Conservation (phyloP, 2,797 vertebrate species). For the Crypturellus tataupa region DNA sequence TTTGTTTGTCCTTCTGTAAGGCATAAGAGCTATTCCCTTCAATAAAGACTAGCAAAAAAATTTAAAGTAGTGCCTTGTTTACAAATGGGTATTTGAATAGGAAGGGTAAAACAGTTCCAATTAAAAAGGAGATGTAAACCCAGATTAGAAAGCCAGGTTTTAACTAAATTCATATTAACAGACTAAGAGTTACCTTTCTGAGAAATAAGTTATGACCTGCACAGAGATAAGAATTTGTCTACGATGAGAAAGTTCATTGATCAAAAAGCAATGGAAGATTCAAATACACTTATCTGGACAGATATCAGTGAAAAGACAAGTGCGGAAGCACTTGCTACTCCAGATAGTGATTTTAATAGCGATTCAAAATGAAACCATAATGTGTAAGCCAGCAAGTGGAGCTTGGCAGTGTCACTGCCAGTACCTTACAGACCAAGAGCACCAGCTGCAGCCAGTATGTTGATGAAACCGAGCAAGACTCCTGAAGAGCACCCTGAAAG, state of each 20-base stretch:
- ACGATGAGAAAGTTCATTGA: fast-evolving
- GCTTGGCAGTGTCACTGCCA: not conserved
- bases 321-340: not conserved
- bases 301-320: not conserved
- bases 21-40: not conserved
- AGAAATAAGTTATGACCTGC: not conserved
- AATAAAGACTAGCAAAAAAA: not conserved
- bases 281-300: not conserved
- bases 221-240: not conserved
- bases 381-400: not conserved
- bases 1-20: not conserved
- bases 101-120: not conserved
- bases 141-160: not conserved
- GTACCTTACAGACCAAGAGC: not conserved
- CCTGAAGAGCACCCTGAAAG: not conserved
- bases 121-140: not conserved
- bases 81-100: not conserved
- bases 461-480: not conserved
- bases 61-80: not conserved
- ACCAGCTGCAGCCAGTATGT: not conserved
- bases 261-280: not conserved
- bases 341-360: not conserved
- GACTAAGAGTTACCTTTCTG: not conserved
- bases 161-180: not conserved
- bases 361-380: not conserved